Percentiles rank a stretch among this genome's conserved stretches.
phyloP scores from a whole-genome alignment of 2,797 vertebrate species.

The Hephaestus fuliginosus region DNA sequence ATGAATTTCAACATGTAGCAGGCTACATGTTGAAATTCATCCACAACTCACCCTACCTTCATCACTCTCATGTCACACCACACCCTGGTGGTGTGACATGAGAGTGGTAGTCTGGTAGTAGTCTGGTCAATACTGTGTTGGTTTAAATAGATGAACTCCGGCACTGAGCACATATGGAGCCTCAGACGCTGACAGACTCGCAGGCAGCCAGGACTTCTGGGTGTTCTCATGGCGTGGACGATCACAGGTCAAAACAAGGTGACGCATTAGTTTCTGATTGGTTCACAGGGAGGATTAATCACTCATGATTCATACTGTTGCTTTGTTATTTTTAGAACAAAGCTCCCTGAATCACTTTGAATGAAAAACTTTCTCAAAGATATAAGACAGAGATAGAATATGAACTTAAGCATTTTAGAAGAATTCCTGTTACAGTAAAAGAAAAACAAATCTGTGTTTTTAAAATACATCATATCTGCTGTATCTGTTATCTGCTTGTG shows the following conservation, averaged over 20 bases:
- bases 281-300: slow-evolving; percentile 26
- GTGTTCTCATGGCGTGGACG: neutral
- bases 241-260: slow-evolving; percentile 29
- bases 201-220: neutral
- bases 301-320: slow-evolving; percentile 46
- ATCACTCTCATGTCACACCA: neutral
- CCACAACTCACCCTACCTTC: neutral
- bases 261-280: slow-evolving; percentile 21
- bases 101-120: no score
- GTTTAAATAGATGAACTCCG: slow-evolving; percentile 9
- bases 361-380: neutral
- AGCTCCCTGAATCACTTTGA: slow-evolving; percentile 14
- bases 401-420: neutral
- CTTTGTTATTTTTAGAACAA: slow-evolving; percentile 28
- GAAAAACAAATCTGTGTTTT: neutral
- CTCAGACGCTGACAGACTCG: neutral
- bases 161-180: neutral
- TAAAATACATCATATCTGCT: neutral
- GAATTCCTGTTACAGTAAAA: neutral
- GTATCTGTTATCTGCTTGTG: neutral
- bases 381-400: no score
- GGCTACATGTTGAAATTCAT: no score
- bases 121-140: slow-evolving; percentile 7
- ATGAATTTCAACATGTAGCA: slow-evolving; percentile 33
- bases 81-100: no score